Conservation (phyloP, 2,113 vertebrate species). For the Proteles cristata region DNA sequence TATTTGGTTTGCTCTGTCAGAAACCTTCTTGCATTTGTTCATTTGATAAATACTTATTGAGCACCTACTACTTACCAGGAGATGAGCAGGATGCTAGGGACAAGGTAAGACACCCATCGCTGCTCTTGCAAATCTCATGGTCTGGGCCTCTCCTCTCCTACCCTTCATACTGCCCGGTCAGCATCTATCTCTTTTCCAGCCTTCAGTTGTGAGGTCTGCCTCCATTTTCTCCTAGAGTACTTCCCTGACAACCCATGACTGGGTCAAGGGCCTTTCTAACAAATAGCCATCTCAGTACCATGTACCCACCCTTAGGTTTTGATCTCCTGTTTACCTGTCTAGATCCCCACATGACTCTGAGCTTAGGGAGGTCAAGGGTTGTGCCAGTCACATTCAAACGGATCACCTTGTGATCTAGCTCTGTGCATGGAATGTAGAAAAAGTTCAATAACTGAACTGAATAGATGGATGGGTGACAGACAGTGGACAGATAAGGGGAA, state of each 20-base stretch:
- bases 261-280: background rate
- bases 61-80: too few relatives aligned
- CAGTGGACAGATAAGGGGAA: background rate
- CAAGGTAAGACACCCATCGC: background rate
- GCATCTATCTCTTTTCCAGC: too few relatives aligned
- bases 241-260: background rate
- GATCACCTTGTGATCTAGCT: background rate
- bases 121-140: background rate
- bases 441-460: background rate
- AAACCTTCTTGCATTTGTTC: background rate
- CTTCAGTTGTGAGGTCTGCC: background rate
- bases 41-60: background rate
- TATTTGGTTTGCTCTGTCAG: background rate
- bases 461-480: background rate
- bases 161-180: background rate
- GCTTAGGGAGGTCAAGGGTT: background rate
- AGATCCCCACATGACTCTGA: background rate
- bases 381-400: accelerated
- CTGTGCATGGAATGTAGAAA: background rate
- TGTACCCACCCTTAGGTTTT: accelerated
- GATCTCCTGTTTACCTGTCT: background rate
- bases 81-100: background rate
- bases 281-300: background rate
- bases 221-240: background rate
- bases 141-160: background rate